These are phyloP conservation scores for Lacerta agilis DNA, from an alignment of 2,797 vertebrate genomes.

Conservation along the genomic window DNA sequence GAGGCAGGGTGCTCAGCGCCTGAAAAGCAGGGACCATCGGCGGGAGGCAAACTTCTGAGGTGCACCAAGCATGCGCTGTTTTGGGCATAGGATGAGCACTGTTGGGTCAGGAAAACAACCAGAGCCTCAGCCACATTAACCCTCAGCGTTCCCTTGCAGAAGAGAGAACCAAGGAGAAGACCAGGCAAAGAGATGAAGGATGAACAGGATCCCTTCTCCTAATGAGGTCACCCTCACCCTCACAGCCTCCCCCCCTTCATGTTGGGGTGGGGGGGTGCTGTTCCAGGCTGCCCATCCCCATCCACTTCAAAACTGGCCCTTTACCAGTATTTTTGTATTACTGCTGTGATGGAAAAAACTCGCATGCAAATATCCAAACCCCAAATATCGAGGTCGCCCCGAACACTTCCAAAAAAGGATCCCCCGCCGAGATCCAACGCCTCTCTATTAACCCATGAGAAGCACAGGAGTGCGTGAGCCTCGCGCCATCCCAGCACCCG, in stretches of 20 bases:
- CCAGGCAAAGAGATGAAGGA: rapidly evolving
- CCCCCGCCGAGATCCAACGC: too few species aligned
- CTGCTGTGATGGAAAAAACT: neutral
- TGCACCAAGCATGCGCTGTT: neutral
- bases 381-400: neutral
- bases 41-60: neutral
- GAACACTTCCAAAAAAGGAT: too few species aligned
- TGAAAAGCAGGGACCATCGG: neutral
- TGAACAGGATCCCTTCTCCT: too few species aligned
- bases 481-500: too few species aligned
- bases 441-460: too few species aligned
- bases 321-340: neutral
- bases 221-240: neutral
- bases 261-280: neutral
- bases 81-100: neutral
- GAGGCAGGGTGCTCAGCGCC: neutral
- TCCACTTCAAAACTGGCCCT: neutral
- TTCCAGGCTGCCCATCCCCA: neutral
- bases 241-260: too few species aligned
- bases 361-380: too few species aligned
- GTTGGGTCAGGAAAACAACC: too few species aligned
- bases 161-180: neutral
- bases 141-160: neutral
- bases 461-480: too few species aligned
- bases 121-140: neutral